Evolutionary conservation across 2,113 vertebrate genomes (phyloP).

Genomic region (Neopipo cinnamomea): DNA sequence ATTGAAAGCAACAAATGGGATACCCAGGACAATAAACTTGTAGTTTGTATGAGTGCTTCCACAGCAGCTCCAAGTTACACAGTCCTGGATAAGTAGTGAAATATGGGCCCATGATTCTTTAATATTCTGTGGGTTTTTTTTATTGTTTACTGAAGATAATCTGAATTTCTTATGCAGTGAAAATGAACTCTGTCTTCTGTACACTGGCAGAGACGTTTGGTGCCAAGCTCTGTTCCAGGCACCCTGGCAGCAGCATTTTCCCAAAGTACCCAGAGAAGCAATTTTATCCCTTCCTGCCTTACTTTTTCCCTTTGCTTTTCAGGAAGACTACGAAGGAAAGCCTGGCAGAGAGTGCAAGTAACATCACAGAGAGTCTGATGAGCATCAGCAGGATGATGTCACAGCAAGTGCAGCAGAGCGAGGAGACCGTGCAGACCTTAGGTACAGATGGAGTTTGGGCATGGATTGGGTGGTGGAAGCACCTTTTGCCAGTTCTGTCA

Average conservation of each 20-base stretch:
- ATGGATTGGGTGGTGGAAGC: not conserved
- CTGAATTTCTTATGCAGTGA: not conserved
- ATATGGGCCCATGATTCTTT: not conserved
- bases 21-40: not conserved
- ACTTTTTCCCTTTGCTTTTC: not conserved
- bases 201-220: not conserved
- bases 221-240: not conserved
- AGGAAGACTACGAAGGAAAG: conserved; percentile 89
- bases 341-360: conserved; percentile 85
- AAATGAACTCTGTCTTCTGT: not conserved
- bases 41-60: not conserved
- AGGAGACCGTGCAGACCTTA: conserved; percentile 87
- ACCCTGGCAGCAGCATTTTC: not conserved
- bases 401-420: conserved; percentile 92
- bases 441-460: conserved; percentile 67
- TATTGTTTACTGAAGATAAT: not conserved
- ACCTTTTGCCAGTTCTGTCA: not conserved
- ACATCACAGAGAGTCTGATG: conserved; percentile 94
- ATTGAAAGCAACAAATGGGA: not conserved
- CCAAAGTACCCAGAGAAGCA: not conserved
- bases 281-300: not conserved
- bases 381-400: conserved; percentile 97
- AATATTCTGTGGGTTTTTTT: not conserved
- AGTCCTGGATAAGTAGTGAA: not conserved
- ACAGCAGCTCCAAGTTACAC: not conserved